phyloP scores from a whole-genome alignment of 2,797 vertebrate species.

The Delichon dasypus region DNA sequence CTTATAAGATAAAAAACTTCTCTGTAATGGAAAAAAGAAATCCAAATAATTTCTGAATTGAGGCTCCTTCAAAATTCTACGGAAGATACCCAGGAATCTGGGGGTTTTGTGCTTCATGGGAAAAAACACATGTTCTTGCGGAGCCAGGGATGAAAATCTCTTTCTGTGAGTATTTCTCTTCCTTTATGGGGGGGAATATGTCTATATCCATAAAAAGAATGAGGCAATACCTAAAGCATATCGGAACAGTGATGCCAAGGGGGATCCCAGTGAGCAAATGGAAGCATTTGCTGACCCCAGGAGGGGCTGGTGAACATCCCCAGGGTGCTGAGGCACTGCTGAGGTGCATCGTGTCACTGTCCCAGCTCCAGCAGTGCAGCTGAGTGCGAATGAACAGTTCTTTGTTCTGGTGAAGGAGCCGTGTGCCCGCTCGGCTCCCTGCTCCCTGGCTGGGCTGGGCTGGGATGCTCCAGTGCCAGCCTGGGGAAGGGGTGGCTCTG shows the following conservation, averaged over 20 bases:
- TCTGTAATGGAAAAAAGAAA: background rate
- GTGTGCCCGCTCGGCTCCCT: too few relatives aligned
- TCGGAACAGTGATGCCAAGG: background rate
- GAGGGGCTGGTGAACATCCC: background rate
- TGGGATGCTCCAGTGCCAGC: background rate
- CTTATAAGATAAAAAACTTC: background rate
- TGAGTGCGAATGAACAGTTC: background rate
- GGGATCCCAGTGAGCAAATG: background rate
- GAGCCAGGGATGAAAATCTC: background rate
- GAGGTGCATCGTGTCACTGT: too few relatives aligned
- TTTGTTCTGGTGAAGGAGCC: background rate
- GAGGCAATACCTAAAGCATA: background rate
- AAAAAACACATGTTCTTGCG: background rate
- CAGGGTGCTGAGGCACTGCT: background rate
- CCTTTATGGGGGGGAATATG: background rate
- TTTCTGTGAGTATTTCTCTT: background rate
- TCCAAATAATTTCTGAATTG: background rate
- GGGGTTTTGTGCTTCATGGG: background rate
- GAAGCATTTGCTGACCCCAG: background rate
- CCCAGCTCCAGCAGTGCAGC: too few relatives aligned
- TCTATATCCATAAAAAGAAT: background rate
- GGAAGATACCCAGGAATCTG: background rate
- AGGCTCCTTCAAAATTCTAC: background rate
- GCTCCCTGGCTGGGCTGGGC: background rate
- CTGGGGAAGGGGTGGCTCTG: too few relatives aligned